Evolutionary conservation across 2,888 invertebrate species (phyloP), one percentile per base, ranked within the genome.

Genomic region (Sclerodermus sp.): DNA sequence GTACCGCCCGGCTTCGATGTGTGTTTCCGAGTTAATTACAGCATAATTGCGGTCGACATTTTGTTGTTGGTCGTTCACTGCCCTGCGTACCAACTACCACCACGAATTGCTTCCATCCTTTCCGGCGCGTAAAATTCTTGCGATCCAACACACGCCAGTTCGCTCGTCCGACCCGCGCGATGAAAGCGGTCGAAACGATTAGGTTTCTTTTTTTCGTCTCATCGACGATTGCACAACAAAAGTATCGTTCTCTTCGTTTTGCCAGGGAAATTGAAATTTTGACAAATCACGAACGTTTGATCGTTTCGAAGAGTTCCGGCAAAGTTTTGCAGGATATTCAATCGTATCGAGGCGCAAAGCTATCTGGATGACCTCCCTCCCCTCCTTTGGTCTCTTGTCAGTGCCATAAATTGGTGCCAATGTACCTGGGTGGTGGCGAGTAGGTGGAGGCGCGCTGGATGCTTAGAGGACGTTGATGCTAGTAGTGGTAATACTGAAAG

Each of bases 41-140:
- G 68, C 73, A 77, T 77, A 76, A 77, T 77, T 76, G 76, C 68
- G 72, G 74, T 75, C 71, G 71, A 70, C 71, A 72, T 77, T 77
- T 76, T 73, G 73, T 73, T 73, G 70, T 71, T 74, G 60, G 56
- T 57, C 57, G 54, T 47, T 58, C 57, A 62, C 57, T 63, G 58
- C 53, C 57, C 47, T 51, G 52, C 49, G 29, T 31, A 29, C 51
- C 47, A 49, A 53, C 49, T 55, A 32, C n/a, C 48, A 42, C 37
- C 39, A 36, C 53, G 53, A 49, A 56, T 62, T 51, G 54, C 54
- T 53, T 53, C 53, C 55, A 46, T 43, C 54, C 60, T 56, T 31
- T 32, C 40, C 39, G 12, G 39, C 15, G 17, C 39, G 58, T 58
- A 40, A 56, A 62, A 62, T 62, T 62, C 62, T 62, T 58, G 62